These are phyloP conservation scores for Gallirallus australis DNA, from an alignment of 2,797 vertebrate genomes.

Conservation along the genomic window DNA sequence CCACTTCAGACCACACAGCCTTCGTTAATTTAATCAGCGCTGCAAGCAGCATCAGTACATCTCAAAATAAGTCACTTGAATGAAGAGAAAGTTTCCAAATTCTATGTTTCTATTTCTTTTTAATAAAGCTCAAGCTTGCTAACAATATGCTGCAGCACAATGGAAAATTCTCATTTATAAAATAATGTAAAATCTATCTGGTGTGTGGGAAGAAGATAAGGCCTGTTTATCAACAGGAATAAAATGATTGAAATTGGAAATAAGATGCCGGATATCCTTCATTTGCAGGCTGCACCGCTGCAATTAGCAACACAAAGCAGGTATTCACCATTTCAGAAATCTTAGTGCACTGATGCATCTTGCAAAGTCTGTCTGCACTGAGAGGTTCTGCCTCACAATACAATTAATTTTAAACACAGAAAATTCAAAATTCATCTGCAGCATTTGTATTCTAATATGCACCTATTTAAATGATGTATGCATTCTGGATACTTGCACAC, in stretches of 20 bases:
- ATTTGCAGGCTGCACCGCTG: slow-evolving; percentile 45
- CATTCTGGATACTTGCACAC: not conserved
- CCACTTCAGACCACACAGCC: not conserved
- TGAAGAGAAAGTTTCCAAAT: not conserved
- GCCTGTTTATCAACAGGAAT: slow-evolving; percentile 57
- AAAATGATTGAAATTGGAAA: slow-evolving; percentile 51
- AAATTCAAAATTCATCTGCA: not conserved
- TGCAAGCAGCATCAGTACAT: not conserved
- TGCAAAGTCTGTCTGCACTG: slow-evolving; percentile 13
- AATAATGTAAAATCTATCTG: slow-evolving; percentile 41
- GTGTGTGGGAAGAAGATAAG: slow-evolving; percentile 60
- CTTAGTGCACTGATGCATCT: slow-evolving; percentile 41
- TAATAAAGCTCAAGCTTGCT: slow-evolving; percentile 8
- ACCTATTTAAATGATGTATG: not conserved
- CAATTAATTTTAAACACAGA: slow-evolving; percentile 6
- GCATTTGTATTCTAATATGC: not conserved
- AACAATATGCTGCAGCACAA: slow-evolving; percentile 15
- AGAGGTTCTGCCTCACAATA: slow-evolving; percentile 6
- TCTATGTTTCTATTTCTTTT: not conserved
- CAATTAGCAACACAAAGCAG: slow-evolving; percentile 64
- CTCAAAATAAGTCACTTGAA: slow-evolving; percentile 17
- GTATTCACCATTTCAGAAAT: slow-evolving; percentile 31
- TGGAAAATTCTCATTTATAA: slow-evolving; percentile 5
- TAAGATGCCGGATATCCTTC: slow-evolving; percentile 44
- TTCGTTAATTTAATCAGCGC: not conserved